Conservation (phyloP, 1,140 invertebrate species). For the Drosophila baimaii region DNA sequence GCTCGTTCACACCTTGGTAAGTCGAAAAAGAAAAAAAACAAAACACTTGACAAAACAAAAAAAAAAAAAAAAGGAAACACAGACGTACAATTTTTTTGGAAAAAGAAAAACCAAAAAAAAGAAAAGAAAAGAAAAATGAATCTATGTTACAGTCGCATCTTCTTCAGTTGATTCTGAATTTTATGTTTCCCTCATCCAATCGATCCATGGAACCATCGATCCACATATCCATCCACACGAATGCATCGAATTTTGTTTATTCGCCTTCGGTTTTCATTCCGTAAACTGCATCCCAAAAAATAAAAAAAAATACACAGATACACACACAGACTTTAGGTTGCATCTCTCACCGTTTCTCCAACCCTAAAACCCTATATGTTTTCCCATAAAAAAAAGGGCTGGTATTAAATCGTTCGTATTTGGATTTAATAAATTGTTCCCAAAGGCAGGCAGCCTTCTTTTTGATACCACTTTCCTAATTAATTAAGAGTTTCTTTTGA, state of each 20-base stretch:
- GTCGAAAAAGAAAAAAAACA: constrained; percentile 83
- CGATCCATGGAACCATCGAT: constrained; percentile 25
- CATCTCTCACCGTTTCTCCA: constrained; percentile 12
- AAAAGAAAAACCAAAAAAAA: constrained; percentile 30
- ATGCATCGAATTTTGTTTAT: constrained; percentile 44
- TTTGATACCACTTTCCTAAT: not conserved
- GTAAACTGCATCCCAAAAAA: constrained; percentile 21
- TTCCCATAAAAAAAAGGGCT: not conserved
- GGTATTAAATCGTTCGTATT: not conserved
- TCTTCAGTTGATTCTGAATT: constrained; percentile 48
- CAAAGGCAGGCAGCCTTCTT: not conserved
- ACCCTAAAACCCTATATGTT: not conserved
- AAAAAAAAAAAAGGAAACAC: constrained; percentile 60
- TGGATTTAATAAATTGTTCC: not conserved
- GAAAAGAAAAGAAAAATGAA: constrained; percentile 35
- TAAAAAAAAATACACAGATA: not conserved
- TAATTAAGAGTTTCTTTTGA: not conserved
- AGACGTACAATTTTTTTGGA: constrained; percentile 49
- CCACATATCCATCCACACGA: constrained; percentile 30
- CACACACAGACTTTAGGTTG: constrained; percentile 2
- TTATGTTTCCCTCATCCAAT: constrained; percentile 39
- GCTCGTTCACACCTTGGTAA: constrained; percentile 98
- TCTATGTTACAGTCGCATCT: constrained; percentile 59
- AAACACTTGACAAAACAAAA: constrained; percentile 45
- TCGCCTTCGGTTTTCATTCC: constrained; percentile 29